A percentile compares a stretch with the other conserved stretches of the same genome.
Evolutionary conservation across 2,113 vertebrate genomes (phyloP).

Genomic region (Halichoerus grypus): DNA sequence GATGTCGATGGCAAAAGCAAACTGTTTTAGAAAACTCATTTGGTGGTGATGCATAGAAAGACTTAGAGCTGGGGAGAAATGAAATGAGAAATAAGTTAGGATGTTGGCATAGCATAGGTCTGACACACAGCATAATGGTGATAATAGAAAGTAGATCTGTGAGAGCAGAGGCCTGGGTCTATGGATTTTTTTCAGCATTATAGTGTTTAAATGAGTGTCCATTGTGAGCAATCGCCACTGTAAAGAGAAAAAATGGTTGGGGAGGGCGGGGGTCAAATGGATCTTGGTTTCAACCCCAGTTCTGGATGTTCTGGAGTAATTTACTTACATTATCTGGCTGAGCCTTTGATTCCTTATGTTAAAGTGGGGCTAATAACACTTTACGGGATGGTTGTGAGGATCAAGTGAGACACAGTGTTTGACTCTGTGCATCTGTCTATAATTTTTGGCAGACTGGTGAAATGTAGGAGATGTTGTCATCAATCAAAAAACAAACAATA

Average conservation of each 20-base stretch:
- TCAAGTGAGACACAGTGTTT: not conserved
- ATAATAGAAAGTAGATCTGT: not conserved
- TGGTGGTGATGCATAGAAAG: not conserved
- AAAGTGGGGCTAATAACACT: not conserved
- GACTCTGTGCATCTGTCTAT: not conserved
- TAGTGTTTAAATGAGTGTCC: not conserved
- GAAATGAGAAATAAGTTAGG: not conserved
- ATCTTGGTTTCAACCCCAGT: not conserved
- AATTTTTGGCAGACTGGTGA: not conserved
- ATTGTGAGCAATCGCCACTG: not conserved
- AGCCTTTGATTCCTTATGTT: not conserved
- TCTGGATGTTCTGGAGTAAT: not conserved
- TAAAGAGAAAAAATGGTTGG: not conserved
- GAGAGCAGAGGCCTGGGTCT: not conserved
- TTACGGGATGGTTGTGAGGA: not conserved
- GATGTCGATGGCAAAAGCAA: not conserved
- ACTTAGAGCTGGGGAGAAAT: not conserved
- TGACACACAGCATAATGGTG: not conserved
- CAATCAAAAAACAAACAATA: slow-evolving; percentile 5
- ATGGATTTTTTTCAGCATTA: not conserved
- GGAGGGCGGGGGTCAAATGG: not conserved
- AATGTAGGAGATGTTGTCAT: not conserved
- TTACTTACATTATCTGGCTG: not conserved
- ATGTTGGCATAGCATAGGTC: not conserved
- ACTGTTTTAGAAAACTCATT: not conserved